Conservation (phyloP, 30 jellyfish, hydroid and myxozoan genomes). For the Mastigias papua region DNA sequence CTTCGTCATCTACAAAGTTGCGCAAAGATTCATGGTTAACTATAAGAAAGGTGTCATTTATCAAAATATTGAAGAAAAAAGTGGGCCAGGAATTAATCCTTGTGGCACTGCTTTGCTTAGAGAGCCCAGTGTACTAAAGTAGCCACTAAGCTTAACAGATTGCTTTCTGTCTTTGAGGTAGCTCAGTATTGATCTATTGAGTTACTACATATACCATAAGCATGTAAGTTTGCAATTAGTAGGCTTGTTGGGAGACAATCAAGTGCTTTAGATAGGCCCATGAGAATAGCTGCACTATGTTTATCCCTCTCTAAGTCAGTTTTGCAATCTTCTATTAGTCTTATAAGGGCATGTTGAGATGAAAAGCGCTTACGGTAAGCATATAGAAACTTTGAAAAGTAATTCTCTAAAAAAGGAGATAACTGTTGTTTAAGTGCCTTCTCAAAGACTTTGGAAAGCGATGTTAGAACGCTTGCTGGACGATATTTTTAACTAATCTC, state of each 20-base stretch:
- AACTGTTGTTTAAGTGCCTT: constrained; percentile 5
- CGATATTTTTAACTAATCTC: not conserved
- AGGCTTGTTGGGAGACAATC: not conserved
- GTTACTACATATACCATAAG: constrained; percentile 21
- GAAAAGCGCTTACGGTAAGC: constrained; percentile 24
- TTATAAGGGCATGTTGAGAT: not conserved
- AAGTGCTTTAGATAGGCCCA: not conserved
- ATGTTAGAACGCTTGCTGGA: constrained; percentile 4
- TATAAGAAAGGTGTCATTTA: not conserved
- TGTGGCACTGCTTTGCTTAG: not conserved
- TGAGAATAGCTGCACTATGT: not conserved
- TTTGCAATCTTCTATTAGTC: constrained; percentile 19
- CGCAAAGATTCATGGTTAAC: not conserved
- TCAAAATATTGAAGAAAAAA: not conserved
- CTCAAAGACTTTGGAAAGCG: too few relatives aligned
- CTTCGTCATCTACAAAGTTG: constrained; percentile 10
- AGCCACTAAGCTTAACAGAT: not conserved
- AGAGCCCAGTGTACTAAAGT: not conserved
- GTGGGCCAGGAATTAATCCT: not conserved
- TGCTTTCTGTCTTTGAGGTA: constrained; percentile 21
- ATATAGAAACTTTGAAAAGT: constrained; percentile 4
- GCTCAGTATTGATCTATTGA: not conserved
- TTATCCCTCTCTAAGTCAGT: constrained; percentile 1
- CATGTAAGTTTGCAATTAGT: constrained; percentile 30
- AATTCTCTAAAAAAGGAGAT: constrained; percentile 12